Conservation (phyloP, 1,140 invertebrate species). For the Pogonus chalceus region DNA sequence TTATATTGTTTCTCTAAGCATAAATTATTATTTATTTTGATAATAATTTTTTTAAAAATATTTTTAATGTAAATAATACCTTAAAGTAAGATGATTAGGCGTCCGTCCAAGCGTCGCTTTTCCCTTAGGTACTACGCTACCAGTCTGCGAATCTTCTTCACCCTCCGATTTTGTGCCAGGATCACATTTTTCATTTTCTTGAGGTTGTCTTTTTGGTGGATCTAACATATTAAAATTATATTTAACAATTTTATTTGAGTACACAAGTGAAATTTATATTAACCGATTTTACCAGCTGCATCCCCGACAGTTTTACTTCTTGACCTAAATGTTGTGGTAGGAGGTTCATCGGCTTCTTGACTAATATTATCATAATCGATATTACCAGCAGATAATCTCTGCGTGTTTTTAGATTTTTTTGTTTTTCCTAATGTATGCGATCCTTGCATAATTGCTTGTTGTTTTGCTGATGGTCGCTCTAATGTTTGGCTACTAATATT, state of each 20-base stretch:
- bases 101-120: slow-evolving; percentile 67
- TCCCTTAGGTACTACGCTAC: slow-evolving; percentile 53
- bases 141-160: slow-evolving; percentile 68
- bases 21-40: slow-evolving; percentile 5
- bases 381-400: slow-evolving; percentile 80
- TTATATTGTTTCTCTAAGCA: neutral
- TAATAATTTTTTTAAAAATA: neutral
- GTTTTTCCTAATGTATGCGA: slow-evolving; percentile 63
- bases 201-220: slow-evolving; percentile 29
- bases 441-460: slow-evolving; percentile 46
- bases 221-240: slow-evolving; percentile 19
- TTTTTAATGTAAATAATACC: slow-evolving; percentile 35
- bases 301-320: slow-evolving; percentile 86
- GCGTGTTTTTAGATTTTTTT: slow-evolving; percentile 61
- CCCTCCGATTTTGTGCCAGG: slow-evolving; percentile 76
- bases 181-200: slow-evolving; percentile 49
- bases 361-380: slow-evolving; percentile 73
- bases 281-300: slow-evolving; percentile 48
- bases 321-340: slow-evolving; percentile 54
- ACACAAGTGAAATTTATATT: neutral
- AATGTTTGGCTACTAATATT: slow-evolving; percentile 29
- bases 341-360: slow-evolving; percentile 42
- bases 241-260: neutral
- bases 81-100: slow-evolving; percentile 84
- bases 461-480: slow-evolving; percentile 27